Evolutionary conservation across 2,888 invertebrate species (phyloP).

Genomic region (Muschampia plurimacula): DNA sequence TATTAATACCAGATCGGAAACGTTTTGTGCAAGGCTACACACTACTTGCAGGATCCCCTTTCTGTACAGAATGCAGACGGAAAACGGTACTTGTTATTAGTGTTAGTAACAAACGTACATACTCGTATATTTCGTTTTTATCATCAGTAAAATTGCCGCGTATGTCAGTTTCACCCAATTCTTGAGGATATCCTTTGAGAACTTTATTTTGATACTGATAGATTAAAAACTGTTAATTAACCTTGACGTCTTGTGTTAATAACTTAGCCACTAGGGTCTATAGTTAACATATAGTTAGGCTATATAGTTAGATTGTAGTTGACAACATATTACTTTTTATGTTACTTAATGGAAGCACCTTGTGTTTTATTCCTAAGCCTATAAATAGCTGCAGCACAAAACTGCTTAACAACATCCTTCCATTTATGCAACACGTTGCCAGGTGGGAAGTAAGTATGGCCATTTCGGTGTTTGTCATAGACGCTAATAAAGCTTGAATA

Average conservation of each 20-base stretch:
- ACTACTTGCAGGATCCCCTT: slow-evolving; percentile 15
- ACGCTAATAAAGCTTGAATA: slow-evolving; percentile 14
- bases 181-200: not conserved
- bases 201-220: not conserved
- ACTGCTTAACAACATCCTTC: not conserved
- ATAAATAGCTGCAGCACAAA: not conserved
- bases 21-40: not conserved
- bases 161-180: no score
- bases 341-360: not conserved
- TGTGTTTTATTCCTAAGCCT: not conserved
- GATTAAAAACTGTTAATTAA: not conserved
- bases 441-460: slow-evolving; percentile 18
- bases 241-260: not conserved
- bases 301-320: no score
- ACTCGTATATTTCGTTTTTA: slow-evolving; percentile 17
- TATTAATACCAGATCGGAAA: not conserved
- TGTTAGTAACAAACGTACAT: slow-evolving; percentile 32
- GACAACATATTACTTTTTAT: not conserved
- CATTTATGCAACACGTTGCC: slow-evolving; percentile 7
- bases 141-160: slow-evolving; percentile 29
- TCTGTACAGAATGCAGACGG: slow-evolving; percentile 14
- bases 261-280: not conserved
- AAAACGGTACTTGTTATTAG: slow-evolving; percentile 18
- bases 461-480: slow-evolving; percentile 1
- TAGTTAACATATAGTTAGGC: no score